Conservation (phyloP, 1,140 invertebrate genomes). For the Drosophila carrolli region DNA sequence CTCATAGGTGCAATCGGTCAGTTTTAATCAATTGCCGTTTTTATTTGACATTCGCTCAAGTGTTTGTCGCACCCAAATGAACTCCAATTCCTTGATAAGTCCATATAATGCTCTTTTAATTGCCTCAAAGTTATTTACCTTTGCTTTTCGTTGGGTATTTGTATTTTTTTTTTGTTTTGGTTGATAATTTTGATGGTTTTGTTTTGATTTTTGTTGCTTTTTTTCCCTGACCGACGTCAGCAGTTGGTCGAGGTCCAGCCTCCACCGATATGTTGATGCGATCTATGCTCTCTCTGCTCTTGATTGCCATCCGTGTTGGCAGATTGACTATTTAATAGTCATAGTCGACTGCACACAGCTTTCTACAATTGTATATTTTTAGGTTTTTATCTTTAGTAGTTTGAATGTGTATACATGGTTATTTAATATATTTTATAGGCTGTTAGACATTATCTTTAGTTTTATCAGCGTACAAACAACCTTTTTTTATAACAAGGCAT, state of each 20-base stretch:
- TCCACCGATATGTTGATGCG: conserved; percentile 8
- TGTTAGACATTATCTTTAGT: too few relatives aligned
- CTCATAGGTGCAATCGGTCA: conserved; percentile 8
- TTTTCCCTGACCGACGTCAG: conserved; percentile 23
- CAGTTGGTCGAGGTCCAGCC: conserved; percentile 33
- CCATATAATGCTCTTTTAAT: conserved; percentile 48
- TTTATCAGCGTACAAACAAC: too few relatives aligned
- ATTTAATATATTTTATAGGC: too few relatives aligned
- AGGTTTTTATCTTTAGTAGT: too few relatives aligned
- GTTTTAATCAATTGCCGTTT: conserved; percentile 8
- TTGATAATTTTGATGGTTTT: conserved; percentile 51
- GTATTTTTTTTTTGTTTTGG: background rate
- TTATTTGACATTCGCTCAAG: background rate
- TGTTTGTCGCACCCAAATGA: conserved; percentile 2
- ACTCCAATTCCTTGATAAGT: conserved; percentile 10
- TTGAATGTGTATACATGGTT: too few relatives aligned
- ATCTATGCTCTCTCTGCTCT: background rate
- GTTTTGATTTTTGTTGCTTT: conserved; percentile 45
- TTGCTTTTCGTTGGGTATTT: conserved; percentile 1
- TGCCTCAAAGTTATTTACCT: conserved; percentile 22
- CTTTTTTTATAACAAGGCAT: background rate
- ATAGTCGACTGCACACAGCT: too few relatives aligned
- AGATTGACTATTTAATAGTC: background rate
- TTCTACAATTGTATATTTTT: too few relatives aligned
- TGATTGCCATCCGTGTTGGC: background rate